A percentile compares a stretch with the other conserved stretches of the same genome.
These are phyloP conservation scores for Lycodopsis pacificus DNA, from an alignment of 2,797 vertebrate species.

Conservation along the genomic window DNA sequence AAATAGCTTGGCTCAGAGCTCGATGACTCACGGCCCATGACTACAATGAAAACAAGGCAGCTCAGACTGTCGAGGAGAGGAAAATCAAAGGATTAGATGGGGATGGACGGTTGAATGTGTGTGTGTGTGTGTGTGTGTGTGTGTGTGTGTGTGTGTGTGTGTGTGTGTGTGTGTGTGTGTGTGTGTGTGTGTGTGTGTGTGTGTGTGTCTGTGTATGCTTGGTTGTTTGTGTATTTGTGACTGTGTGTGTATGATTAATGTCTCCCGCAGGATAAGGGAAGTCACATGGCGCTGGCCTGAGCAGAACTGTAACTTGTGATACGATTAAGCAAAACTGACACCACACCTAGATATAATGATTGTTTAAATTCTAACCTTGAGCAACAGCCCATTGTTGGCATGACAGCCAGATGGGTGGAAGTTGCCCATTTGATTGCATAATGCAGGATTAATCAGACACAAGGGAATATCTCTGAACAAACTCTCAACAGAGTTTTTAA, in stretches of 20 bases:
- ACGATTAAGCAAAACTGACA: slow-evolving; percentile 26
- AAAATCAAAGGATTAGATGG: slow-evolving; percentile 79
- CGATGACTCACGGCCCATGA: slow-evolving; percentile 83
- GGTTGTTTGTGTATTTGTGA: slow-evolving; percentile 23
- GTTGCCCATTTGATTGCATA: slow-evolving; percentile 46
- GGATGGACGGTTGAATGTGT: slow-evolving; percentile 55
- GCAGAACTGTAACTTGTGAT: slow-evolving; percentile 46
- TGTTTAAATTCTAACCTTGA: slow-evolving; percentile 33
- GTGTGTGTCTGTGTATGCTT: slow-evolving; percentile 2
- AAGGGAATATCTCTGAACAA: slow-evolving; percentile 23
- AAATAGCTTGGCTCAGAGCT: slow-evolving; percentile 80
- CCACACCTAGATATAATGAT: slow-evolving; percentile 42
- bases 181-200: slow-evolving; percentile 27
- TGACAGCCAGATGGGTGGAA: slow-evolving; percentile 40
- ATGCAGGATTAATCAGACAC: slow-evolving; percentile 47
- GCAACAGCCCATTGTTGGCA: slow-evolving; percentile 14
- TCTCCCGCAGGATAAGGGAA: slow-evolving; percentile 46
- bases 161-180: slow-evolving; percentile 23
- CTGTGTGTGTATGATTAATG: slow-evolving; percentile 51
- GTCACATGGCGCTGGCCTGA: slow-evolving; percentile 37
- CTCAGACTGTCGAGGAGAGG: slow-evolving; percentile 68
- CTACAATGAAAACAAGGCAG: slow-evolving; percentile 80
- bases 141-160: slow-evolving; percentile 7
- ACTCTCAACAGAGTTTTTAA: slow-evolving; percentile 27
- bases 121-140: slow-evolving; percentile 27